These are phyloP conservation scores for Ephydatia muelleri DNA, from an alignment of 37 sponge, comb jelly and placozoan genomes.

Conservation along the genomic window DNA sequence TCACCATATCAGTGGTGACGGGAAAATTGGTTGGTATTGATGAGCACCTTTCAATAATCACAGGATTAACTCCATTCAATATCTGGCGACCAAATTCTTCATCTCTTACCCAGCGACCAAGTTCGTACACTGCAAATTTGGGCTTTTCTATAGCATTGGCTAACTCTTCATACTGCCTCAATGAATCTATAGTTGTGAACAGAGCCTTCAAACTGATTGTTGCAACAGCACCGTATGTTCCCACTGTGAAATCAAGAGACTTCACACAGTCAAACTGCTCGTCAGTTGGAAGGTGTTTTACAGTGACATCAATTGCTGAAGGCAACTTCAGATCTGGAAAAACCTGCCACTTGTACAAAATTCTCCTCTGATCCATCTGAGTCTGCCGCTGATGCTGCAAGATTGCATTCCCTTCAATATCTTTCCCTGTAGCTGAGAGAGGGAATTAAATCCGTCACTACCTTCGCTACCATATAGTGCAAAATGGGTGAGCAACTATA, in stretches of 20 bases:
- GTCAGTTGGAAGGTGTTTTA: slow-evolving; percentile 12
- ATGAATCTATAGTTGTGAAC: background rate
- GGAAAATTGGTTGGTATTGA: slow-evolving; percentile 49
- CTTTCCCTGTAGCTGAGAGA: slow-evolving; percentile 19
- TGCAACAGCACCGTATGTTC: background rate
- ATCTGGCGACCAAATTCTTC: no score
- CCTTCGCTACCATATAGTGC: no score
- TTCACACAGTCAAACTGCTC: slow-evolving; percentile 37
- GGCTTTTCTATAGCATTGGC: background rate
- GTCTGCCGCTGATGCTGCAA: background rate
- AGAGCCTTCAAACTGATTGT: background rate
- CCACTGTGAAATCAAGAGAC: background rate
- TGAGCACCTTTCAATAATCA: slow-evolving; percentile 19
- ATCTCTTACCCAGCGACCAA: slow-evolving; percentile 45
- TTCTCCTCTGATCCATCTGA: slow-evolving; percentile 1
- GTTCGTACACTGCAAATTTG: background rate
- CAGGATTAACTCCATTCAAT: slow-evolving; percentile 60
- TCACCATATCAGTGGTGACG: slow-evolving; percentile 58
- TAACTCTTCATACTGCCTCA: background rate
- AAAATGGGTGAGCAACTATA: no score
- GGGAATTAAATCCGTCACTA: no score
- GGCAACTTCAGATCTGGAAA: background rate
- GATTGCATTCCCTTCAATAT: background rate
- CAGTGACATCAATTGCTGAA: slow-evolving; percentile 6
- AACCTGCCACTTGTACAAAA: slow-evolving; percentile 21